Evolutionary conservation across 2,888 invertebrate species (phyloP).

Genomic region (Cataglyphis livida): DNA sequence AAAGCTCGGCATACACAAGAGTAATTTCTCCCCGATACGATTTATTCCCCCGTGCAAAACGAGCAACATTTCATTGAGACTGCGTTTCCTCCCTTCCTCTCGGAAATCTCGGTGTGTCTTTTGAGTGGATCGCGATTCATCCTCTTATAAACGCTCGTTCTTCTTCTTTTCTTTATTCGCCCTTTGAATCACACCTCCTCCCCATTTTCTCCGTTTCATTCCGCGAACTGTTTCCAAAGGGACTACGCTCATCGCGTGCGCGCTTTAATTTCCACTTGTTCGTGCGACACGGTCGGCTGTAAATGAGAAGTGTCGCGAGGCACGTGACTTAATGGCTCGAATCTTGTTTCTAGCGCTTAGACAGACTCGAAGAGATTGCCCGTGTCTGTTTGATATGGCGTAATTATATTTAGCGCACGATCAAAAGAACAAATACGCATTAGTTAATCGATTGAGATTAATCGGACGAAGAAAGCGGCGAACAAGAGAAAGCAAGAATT

Average conservation of each 20-base stretch:
- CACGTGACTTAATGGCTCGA: conserved; percentile 64
- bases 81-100: background rate
- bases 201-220: background rate
- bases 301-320: conserved; percentile 49
- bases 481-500: background rate
- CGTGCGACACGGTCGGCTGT: conserved; percentile 34
- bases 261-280: conserved; percentile 67
- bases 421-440: background rate
- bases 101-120: conserved; percentile 23
- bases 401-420: conserved; percentile 57
- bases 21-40: conserved; percentile 60
- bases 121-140: conserved; percentile 45
- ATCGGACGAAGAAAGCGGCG: background rate
- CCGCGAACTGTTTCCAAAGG: conserved; percentile 18
- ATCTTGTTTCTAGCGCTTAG: conserved; percentile 67
- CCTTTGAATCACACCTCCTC: conserved; percentile 6
- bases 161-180: background rate
- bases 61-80: conserved; percentile 39
- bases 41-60: conserved; percentile 46
- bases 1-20: conserved; percentile 32
- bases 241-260: conserved; percentile 19
- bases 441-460: conserved; percentile 23
- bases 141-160: conserved; percentile 44
- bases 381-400: conserved; percentile 54
- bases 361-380: conserved; percentile 57